Base-by-base conservation (phyloP, 1,140 invertebrate genomes). In the Sitophilus oryzae region DNA sequence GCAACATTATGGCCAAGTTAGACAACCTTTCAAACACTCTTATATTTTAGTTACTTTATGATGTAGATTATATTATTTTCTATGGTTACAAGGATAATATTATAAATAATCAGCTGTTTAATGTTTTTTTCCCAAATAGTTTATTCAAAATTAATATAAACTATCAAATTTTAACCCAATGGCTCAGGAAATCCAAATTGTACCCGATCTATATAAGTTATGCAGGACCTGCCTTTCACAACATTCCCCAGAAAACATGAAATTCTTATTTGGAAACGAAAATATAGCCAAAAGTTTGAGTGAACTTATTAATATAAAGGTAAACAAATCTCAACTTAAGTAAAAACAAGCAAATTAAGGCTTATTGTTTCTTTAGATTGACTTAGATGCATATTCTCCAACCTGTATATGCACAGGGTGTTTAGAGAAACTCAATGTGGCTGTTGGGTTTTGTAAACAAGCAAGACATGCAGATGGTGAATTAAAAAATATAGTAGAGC, bases 191-290 rank as follows among this genome's bases (percentile, higher is more conserved):
- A 40, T 57, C 9, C 59, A 40, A 18, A 43, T 58, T 42, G 38
- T 58, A 3, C 8, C 40, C 19, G 48, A 63, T 23, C 42, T 66
- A 36, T 41, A 61, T 23, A 59, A 21, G 41, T 53, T 66, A 42
- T 68, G 66, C 44, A 51, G 66, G 35, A 67, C 60, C n/a, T 68
- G 66, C 56, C 56, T 67, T 37, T 21, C 36, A 11, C 58, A 64
- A 63, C 66, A 63, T 56, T 41, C 53, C 36, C 11, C 22, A 19
- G 57, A 63, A 19, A 61, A 66, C 45, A 52, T 67, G 35, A 43
- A 40, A 34, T 61, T 45, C 14, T 30, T 68, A 35, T 66, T 47
- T 34, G 61, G 62, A 48, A 58, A 65, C 15, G 25, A 30, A 6
- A 23, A 49, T 40, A 49, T 68, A n/a, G 52, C 60, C 35, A 35